Evolutionary conservation across 2,888 invertebrate genomes (phyloP).

Genomic region (Amphipoea oculea): DNA sequence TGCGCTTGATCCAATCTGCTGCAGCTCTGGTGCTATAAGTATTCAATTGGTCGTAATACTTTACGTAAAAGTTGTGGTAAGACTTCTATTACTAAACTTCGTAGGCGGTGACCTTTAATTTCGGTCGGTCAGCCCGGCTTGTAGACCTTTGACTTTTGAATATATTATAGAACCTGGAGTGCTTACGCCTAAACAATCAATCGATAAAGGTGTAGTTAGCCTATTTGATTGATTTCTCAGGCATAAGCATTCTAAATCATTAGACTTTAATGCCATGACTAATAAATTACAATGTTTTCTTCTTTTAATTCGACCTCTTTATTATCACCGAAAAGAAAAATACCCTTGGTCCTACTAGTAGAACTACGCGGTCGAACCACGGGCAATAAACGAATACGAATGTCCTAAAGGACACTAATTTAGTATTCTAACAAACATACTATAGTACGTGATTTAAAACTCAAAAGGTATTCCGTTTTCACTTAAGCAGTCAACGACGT

Average conservation of each 20-base stretch:
- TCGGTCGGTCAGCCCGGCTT: too few species aligned
- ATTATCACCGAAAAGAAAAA: too few species aligned
- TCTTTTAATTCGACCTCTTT: too few species aligned
- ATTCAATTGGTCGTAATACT: not conserved
- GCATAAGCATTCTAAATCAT: not conserved
- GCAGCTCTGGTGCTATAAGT: not conserved
- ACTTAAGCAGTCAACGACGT: conserved; percentile 3
- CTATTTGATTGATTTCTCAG: not conserved
- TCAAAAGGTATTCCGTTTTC: too few species aligned
- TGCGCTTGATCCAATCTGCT: conserved; percentile 5
- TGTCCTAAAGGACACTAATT: not conserved
- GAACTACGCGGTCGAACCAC: too few species aligned
- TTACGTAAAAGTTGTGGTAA: not conserved
- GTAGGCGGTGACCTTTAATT: not conserved
- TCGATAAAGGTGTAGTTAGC: not conserved
- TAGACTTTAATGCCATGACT: not conserved
- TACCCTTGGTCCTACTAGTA: too few species aligned
- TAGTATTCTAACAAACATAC: not conserved
- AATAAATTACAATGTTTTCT: not conserved
- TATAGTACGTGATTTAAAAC: not conserved
- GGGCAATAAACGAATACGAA: not conserved
- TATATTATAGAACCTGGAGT: not conserved
- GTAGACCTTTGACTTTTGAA: not conserved
- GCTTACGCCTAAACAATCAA: not conserved
- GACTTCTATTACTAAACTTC: not conserved